Base-by-base conservation (phyloP, 2,888 invertebrate species). In the Buathra laborator region DNA sequence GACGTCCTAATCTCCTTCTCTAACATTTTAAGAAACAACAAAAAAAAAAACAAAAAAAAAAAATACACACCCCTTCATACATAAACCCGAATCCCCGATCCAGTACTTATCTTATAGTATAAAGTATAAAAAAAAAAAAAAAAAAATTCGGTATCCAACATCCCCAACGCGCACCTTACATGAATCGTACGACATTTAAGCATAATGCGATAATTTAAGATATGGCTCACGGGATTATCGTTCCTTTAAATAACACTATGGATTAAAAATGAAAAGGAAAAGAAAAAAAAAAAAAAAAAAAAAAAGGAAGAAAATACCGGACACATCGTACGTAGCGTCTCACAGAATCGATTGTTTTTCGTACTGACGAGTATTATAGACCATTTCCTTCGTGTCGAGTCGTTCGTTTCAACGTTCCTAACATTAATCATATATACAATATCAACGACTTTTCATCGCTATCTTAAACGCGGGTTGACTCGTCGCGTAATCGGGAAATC, bases 1-100 rank as follows among this genome's bases (percentile, higher is more conserved):
- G 87, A 93, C 93, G 90, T 94, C 94, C 90, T 94, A 94, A 94
- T 93, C 90, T 90, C 90, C 87, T 89, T 86, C 71, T 88, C 77
- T 89, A 89, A 90, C 89, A 88, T 87, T 89, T 90, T 90, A 90
- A 84, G 86, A 24, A 78, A 77, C 81, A 46, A 80, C 72, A 6
- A 68, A 81, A 64, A 79, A 71, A 19, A 84, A 79, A 32, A 59
- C 79, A 81, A 56, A 72, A 74, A 32, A 79, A 59, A 46, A 46
- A 56, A 80, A 62, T 48, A 67, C 14, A 46, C 53, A 75, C 37
- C 78, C 68, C 91, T 90, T 90, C 90, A 91, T 92, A 90, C 92
- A 91, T 91, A 91, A 91, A 87, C 91, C 91, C 90, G 88, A 88
- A 76, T 86, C 88, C 90, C 89, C 81, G 84, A 83, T 81, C 91